A percentile compares a stretch with the other conserved stretches of the same genome.
phyloP scores from a whole-genome alignment of 2,797 vertebrate species.

The Paedocypris micromegethes region DNA sequence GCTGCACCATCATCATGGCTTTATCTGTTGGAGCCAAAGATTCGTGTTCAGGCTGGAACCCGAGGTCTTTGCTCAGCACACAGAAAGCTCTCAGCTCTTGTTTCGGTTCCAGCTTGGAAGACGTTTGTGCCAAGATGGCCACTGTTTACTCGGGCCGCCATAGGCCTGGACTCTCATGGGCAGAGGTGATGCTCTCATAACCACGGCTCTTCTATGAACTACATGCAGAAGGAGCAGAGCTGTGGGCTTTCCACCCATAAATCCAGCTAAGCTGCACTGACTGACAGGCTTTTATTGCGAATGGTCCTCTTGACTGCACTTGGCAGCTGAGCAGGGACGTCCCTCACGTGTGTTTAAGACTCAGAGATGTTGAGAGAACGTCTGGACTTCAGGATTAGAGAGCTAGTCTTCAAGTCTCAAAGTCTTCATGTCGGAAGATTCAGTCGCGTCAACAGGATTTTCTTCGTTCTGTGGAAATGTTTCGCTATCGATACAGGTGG shows the following conservation, averaged over 20 bases:
- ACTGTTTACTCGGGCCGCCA: too few species aligned
- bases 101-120: background rate
- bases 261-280: conserved; percentile 12
- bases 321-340: conserved; percentile 6
- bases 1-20: too few species aligned
- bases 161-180: background rate
- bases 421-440: too few species aligned
- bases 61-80: too few species aligned
- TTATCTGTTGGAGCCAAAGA: too few species aligned
- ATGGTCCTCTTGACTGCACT: background rate
- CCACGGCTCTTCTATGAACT: conserved; percentile 15
- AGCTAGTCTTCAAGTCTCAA: too few species aligned
- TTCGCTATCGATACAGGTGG: too few species aligned
- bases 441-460: too few species aligned
- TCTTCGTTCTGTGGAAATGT: too few species aligned
- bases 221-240: conserved; percentile 2
- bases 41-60: too few species aligned
- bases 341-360: background rate
- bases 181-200: conserved; percentile 6
- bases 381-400: too few species aligned
- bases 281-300: conserved; percentile 26
- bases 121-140: background rate
- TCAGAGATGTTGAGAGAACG: background rate
- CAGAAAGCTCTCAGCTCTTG: too few species aligned
- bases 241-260: conserved; percentile 17